Evolutionary conservation across 2,113 vertebrate genomes (phyloP).

Genomic region (Micronisus gabar): DNA sequence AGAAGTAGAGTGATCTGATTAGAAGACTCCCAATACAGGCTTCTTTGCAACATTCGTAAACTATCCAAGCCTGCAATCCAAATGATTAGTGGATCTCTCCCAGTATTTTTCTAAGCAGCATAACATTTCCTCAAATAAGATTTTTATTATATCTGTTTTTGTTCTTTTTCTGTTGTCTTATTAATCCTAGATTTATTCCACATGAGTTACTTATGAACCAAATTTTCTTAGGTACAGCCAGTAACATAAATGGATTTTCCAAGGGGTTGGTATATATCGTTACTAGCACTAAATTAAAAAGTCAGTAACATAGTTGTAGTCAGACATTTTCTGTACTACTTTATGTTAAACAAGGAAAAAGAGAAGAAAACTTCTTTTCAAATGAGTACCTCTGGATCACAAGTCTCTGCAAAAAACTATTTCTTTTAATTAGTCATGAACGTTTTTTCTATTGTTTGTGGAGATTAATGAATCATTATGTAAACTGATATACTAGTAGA

Average conservation of each 20-base stretch:
- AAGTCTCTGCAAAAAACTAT: neutral
- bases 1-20: constrained; percentile 25
- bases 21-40: neutral
- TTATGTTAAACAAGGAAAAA: neutral
- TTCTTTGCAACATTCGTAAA: constrained; percentile 12
- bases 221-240: neutral
- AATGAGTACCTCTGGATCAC: neutral
- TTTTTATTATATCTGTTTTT: neutral
- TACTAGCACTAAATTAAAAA: neutral
- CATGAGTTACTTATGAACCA: neutral
- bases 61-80: neutral
- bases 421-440: neutral
- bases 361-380: neutral
- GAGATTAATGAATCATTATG: neutral
- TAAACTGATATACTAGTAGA: neutral
- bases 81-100: neutral
- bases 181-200: constrained; percentile 13
- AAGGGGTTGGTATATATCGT: neutral
- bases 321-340: neutral
- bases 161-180: neutral
- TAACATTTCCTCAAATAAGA: neutral
- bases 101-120: constrained; percentile 15
- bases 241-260: neutral
- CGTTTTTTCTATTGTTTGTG: neutral
- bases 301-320: neutral